A percentile compares a stretch with the other conserved stretches of the same genome.
phyloP scores from a whole-genome alignment of 2,888 invertebrate genomes.

The Malthinus flaveolus region DNA sequence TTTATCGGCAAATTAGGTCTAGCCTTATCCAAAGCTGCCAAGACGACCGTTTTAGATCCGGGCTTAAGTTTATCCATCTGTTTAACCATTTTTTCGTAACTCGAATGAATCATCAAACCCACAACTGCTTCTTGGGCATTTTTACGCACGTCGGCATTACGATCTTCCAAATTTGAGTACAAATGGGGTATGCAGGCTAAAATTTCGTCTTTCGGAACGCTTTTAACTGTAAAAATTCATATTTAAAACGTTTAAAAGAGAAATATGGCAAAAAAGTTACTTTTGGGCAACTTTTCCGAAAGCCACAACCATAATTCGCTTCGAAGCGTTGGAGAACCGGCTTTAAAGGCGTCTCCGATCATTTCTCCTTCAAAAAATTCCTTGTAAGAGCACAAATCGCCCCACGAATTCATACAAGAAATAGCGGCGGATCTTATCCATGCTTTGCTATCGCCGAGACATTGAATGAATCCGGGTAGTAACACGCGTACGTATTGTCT shows the following conservation, averaged over 20 bases:
- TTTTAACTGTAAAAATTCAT: constrained; percentile 58
- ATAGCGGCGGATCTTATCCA: constrained; percentile 81
- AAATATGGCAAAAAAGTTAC: constrained; percentile 49
- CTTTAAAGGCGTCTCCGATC: constrained; percentile 82
- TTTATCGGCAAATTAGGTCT: constrained; percentile 83
- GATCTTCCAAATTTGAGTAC: constrained; percentile 84
- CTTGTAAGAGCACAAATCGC: constrained; percentile 77
- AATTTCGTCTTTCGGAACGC: constrained; percentile 82
- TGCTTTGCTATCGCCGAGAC: constrained; percentile 72
- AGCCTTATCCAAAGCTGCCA: constrained; percentile 81
- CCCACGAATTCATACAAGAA: constrained; percentile 84
- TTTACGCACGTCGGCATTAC: constrained; percentile 89
- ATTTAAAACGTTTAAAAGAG: constrained; percentile 2
- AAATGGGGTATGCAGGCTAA: constrained; percentile 74
- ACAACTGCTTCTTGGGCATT: constrained; percentile 87
- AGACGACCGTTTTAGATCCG: constrained; percentile 75
- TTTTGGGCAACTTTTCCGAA: constrained; percentile 75
- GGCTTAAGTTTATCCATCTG: constrained; percentile 79
- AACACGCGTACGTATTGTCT: constrained; percentile 79
- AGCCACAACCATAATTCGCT: constrained; percentile 86
- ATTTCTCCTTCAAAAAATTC: constrained; percentile 89
- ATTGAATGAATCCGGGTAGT: constrained; percentile 86
- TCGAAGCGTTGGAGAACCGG: constrained; percentile 81
- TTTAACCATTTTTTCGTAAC: constrained; percentile 78
- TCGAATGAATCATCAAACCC: constrained; percentile 91